These are phyloP conservation scores for Calliphora vicina DNA, from an alignment of 1,140 invertebrate genomes.

Conservation along the genomic window DNA sequence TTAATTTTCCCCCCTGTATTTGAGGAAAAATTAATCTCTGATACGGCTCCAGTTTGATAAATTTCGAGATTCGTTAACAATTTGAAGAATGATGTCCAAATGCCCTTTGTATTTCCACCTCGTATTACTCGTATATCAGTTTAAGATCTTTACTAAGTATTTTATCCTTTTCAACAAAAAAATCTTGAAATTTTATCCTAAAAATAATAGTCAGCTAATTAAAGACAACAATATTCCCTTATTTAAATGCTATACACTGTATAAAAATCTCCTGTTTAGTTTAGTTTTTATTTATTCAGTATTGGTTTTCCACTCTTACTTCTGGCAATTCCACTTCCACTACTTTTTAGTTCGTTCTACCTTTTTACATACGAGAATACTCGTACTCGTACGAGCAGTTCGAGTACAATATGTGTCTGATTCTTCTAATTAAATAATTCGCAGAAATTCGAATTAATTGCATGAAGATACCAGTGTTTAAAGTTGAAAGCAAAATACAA, in stretches of 20 bases:
- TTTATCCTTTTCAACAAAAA: too few species aligned
- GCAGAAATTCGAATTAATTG: constrained; percentile 64
- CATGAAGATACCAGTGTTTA: constrained; percentile 46
- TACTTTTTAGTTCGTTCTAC: neutral
- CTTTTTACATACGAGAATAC: neutral
- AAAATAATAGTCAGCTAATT: too few species aligned
- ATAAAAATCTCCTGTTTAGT: neutral
- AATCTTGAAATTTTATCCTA: too few species aligned
- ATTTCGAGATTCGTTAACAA: too few species aligned
- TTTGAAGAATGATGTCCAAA: too few species aligned
- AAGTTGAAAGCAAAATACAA: constrained; percentile 31
- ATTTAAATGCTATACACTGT: neutral
- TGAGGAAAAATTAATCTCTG: too few species aligned
- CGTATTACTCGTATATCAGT: too few species aligned
- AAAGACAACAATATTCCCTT: neutral
- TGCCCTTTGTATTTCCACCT: too few species aligned
- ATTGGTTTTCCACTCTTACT: neutral
- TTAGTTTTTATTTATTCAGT: neutral
- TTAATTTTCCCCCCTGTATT: too few species aligned
- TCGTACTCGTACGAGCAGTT: neutral
- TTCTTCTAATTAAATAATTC: constrained; percentile 63
- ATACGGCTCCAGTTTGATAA: too few species aligned
- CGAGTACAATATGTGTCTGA: constrained; percentile 23
- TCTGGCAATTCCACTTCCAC: neutral
- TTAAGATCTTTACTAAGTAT: too few species aligned